These are phyloP conservation scores for Triplophysa rosa DNA, from an alignment of 2,113 vertebrate species.

Conservation along the genomic window DNA sequence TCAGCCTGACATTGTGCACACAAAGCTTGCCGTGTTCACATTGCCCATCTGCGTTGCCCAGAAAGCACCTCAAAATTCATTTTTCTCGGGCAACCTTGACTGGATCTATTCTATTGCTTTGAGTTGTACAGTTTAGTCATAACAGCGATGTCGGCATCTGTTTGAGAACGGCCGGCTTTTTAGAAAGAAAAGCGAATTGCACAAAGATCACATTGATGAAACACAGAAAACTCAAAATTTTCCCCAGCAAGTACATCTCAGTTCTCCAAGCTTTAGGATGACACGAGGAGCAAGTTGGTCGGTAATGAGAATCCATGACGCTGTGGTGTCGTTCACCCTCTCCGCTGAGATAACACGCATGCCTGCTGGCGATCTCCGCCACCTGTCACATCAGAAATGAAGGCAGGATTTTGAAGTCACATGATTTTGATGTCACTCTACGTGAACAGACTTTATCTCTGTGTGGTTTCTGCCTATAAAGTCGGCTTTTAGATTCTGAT, in stretches of 20 bases:
- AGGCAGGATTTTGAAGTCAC: background rate
- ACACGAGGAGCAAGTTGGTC: background rate
- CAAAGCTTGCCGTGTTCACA: background rate
- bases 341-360: background rate
- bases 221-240: background rate
- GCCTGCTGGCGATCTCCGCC: background rate
- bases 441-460: background rate
- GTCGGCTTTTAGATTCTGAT: background rate
- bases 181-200: background rate
- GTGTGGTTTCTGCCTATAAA: background rate
- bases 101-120: slow-evolving; percentile 5
- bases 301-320: slow-evolving; percentile 19
- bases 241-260: background rate
- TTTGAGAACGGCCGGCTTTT: background rate
- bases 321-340: background rate
- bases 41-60: background rate
- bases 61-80: too few relatives aligned
- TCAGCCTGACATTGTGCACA: slow-evolving; percentile 15
- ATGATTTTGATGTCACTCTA: background rate
- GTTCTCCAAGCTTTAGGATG: background rate
- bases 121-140: background rate
- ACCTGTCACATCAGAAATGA: slow-evolving; percentile 16
- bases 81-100: background rate
- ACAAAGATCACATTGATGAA: background rate
- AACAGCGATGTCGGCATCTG: background rate